Evolutionary conservation across 1,140 invertebrate species (phyloP).

Genomic region (Maniola jurtina): DNA sequence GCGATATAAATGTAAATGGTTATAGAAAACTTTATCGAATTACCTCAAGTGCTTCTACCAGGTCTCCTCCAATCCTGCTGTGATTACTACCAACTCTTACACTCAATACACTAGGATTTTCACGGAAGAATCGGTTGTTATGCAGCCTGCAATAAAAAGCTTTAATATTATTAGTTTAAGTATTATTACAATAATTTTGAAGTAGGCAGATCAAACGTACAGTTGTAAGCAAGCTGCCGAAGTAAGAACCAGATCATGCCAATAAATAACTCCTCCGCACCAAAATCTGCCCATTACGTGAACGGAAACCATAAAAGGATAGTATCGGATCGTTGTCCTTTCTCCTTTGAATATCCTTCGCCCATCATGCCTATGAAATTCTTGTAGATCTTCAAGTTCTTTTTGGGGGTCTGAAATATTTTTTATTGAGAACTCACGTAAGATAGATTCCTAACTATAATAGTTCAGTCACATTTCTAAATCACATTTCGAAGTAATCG

Average conservation of each 20-base stretch:
- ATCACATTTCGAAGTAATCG: no score
- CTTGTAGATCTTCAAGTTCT: slow-evolving; percentile 57
- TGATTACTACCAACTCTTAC: slow-evolving; percentile 69
- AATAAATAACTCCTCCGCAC: slow-evolving; percentile 62
- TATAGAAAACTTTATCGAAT: not conserved
- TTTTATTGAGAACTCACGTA: not conserved
- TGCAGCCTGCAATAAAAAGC: slow-evolving; percentile 51
- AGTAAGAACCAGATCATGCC: slow-evolving; percentile 59
- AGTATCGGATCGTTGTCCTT: slow-evolving; percentile 54
- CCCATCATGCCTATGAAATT: slow-evolving; percentile 51
- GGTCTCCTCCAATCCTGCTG: slow-evolving; percentile 63
- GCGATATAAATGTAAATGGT: not conserved
- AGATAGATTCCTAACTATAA: no score
- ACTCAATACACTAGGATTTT: slow-evolving; percentile 57
- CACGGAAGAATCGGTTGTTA: slow-evolving; percentile 68
- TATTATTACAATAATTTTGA: not conserved
- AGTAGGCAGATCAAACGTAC: slow-evolving; percentile 36
- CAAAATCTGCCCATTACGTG: slow-evolving; percentile 65
- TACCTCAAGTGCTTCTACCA: slow-evolving; percentile 62
- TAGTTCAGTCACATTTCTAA: no score
- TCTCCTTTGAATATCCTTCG: slow-evolving; percentile 61
- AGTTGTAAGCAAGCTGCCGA: slow-evolving; percentile 66
- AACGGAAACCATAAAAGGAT: slow-evolving; percentile 66
- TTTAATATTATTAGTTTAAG: not conserved
- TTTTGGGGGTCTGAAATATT: slow-evolving; percentile 53